A percentile compares a stretch with the other conserved stretches of the same genome.
Evolutionary conservation across 2,113 vertebrate species (phyloP).

Genomic region (Ameiurus melas): DNA sequence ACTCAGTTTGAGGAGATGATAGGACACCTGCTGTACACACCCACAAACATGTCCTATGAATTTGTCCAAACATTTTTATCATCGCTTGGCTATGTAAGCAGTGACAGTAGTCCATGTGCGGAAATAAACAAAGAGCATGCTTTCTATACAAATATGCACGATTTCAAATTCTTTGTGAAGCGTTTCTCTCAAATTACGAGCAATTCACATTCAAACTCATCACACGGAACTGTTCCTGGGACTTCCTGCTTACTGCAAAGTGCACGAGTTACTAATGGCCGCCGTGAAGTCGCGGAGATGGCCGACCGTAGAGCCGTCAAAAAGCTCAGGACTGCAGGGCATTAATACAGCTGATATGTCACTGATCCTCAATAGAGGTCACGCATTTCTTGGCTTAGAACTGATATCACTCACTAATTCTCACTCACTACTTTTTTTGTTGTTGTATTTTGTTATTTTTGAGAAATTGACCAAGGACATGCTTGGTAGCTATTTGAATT

Average conservation of each 20-base stretch:
- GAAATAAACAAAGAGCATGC: background rate
- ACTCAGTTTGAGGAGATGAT: slow-evolving; percentile 3
- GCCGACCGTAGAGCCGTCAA: no score
- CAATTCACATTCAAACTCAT: background rate
- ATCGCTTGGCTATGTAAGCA: background rate
- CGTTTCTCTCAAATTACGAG: background rate
- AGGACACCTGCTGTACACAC: slow-evolving; percentile 25
- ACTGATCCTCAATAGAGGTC: background rate
- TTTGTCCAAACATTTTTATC: background rate
- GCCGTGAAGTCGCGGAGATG: background rate
- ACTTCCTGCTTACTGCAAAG: background rate
- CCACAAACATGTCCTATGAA: background rate
- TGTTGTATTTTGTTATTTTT: background rate
- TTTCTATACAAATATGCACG: background rate
- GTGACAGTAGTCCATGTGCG: background rate
- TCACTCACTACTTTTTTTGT: background rate
- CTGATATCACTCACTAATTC: background rate
- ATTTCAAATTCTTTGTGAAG: background rate
- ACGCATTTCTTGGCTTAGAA: background rate
- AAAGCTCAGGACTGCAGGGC: no score
- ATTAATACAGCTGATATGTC: background rate
- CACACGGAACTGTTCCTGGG: background rate
- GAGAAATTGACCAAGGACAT: background rate
- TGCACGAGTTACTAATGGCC: background rate
- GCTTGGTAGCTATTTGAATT: background rate